Percentiles rank a stretch among this genome's conserved stretches.
phyloP scores from a whole-genome alignment of 2,113 vertebrate genomes.

The Progne subis region DNA sequence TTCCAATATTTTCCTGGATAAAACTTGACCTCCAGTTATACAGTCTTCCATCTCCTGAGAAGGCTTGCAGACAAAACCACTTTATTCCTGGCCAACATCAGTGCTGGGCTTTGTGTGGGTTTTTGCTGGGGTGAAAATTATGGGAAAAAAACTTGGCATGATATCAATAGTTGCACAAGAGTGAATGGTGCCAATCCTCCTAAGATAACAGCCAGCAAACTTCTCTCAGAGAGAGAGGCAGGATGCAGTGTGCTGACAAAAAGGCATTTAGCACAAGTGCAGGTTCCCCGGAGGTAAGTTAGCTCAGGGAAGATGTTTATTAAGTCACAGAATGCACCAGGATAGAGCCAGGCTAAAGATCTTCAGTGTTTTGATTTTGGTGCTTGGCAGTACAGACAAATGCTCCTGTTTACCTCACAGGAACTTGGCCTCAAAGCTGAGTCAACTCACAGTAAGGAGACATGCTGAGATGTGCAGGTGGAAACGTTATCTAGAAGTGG shows the following conservation, averaged over 20 bases:
- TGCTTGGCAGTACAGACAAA: not conserved
- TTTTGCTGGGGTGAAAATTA: not conserved
- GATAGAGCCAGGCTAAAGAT: not conserved
- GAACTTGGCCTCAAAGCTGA: not conserved
- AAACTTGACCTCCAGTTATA: not conserved
- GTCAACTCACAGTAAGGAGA: not conserved
- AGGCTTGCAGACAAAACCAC: not conserved
- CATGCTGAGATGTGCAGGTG: not conserved
- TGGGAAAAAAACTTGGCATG: fast-evolving
- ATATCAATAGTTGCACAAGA: not conserved
- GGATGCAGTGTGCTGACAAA: not conserved
- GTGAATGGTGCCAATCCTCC: not conserved
- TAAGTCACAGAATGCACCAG: not conserved
- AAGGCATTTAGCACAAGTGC: not conserved
- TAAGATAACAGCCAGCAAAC: not conserved
- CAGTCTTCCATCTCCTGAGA: not conserved
- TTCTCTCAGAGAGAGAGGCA: not conserved
- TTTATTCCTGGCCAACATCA: not conserved
- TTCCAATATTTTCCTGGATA: not conserved
- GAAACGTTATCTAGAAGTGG: not conserved
- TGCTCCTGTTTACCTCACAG: not conserved
- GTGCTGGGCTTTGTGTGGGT: not conserved
- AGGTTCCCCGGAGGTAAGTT: not conserved
- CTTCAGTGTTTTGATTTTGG: not conserved
- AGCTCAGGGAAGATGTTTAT: not conserved